phyloP scores from a whole-genome alignment of 2,113 vertebrate genomes.

The Hippocampus barbouri region DNA sequence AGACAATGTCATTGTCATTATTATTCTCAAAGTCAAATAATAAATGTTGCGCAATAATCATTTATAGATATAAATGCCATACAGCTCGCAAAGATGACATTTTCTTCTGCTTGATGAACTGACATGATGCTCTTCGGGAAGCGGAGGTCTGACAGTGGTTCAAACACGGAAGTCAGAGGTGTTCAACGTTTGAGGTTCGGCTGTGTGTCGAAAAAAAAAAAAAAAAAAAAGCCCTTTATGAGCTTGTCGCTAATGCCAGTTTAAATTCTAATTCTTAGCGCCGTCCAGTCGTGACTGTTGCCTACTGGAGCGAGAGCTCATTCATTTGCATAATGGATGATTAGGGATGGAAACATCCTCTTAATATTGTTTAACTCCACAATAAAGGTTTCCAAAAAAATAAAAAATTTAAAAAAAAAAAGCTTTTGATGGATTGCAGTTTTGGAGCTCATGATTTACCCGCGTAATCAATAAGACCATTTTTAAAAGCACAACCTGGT shows the following conservation, averaged over 20 bases:
- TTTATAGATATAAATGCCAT: no score
- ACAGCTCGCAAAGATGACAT: no score
- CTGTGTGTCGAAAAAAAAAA: conserved; percentile 6
- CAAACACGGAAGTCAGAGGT: no score
- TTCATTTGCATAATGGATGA: conserved; percentile 39
- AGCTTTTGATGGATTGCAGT: conserved; percentile 41
- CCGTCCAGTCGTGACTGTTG: conserved; percentile 11
- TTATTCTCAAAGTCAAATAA: no score
- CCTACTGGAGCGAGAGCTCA: conserved; percentile 25
- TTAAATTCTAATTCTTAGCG: conserved; percentile 10
- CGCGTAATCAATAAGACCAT: not conserved
- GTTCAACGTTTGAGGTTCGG: not conserved
- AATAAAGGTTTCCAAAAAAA: no score
- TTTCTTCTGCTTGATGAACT: no score
- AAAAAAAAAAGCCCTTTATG: not conserved
- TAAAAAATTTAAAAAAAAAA: no score
- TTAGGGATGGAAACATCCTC: conserved; percentile 13
- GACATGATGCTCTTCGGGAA: no score
- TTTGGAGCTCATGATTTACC: conserved; percentile 4
- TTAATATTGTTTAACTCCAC: no score
- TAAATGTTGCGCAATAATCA: no score
- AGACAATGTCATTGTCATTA: no score
- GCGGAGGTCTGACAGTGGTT: no score
- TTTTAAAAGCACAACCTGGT: not conserved
- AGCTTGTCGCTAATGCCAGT: conserved; percentile 14